Conservation (phyloP, 2,113 vertebrate genomes). For the Pleuronectes platessa region DNA sequence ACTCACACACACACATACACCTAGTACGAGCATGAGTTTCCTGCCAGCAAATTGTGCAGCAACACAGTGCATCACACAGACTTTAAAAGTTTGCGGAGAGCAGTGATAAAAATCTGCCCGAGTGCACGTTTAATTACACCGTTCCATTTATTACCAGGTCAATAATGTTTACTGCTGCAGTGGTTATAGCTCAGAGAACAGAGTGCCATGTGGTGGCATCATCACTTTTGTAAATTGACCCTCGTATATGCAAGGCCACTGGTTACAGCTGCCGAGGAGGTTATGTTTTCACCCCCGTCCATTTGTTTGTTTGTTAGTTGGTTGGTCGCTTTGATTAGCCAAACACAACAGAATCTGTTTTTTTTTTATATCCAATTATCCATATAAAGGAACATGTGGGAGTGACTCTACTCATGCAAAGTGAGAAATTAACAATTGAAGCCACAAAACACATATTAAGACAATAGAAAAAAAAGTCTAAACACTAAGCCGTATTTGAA, state of each 20-base stretch:
- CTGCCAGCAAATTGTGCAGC: not conserved
- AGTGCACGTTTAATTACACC: not conserved
- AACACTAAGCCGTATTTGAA: not conserved
- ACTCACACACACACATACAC: no score
- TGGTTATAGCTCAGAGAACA: not conserved
- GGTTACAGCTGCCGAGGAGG: no score
- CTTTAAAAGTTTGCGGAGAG: not conserved
- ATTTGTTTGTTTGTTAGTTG: no score
- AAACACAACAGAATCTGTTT: no score
- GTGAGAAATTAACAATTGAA: no score
- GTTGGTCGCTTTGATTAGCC: no score
- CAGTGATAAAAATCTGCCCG: constrained; percentile 7
- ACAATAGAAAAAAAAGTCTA: no score
- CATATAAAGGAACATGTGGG: no score
- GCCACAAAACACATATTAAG: no score
- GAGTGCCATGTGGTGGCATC: not conserved
- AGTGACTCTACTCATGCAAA: no score
- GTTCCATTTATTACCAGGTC: not conserved
- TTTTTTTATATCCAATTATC: no score
- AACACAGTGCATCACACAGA: not conserved
- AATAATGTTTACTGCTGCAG: not conserved
- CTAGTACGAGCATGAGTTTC: not conserved
- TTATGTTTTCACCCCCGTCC: no score
- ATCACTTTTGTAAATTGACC: not conserved
- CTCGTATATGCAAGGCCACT: not conserved